Evolutionary conservation across 2,888 invertebrate species (phyloP), one percentile per base, ranked within the genome.

Genomic region (Hirtodrosophila duncani): DNA sequence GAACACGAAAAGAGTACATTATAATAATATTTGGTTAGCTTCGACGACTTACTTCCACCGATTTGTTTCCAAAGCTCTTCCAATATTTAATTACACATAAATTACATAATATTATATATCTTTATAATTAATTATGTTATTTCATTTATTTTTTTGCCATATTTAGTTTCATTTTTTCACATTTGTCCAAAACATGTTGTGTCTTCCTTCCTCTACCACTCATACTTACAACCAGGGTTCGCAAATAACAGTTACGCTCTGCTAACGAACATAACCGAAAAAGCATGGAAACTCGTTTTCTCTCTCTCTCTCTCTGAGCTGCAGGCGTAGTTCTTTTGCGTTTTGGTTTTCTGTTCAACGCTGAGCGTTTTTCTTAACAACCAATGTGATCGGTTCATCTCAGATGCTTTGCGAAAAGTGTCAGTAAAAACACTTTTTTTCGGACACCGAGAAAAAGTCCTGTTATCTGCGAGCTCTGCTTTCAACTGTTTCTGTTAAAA

Each of bases 31-130:
- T 79, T 70, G 69, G 69, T 78, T 81, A 63, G 81, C 79, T 69
- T 58, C 60, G 59, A n/a, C n/a, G n/a, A 79, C 57, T 74, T 64
- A 74, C 67, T 79, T 81, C 75, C 75, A 77, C 75, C 75, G 75
- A 77, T 71, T 67, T 77, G 63, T 77, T 77, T 81, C 75, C 75
- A 77, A 77, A 77, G 75, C 68, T 77, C 75, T 77, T 77, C 81
- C 71, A 71, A 71, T 71, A 79, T 61, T 62, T 48, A 45, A 60
- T 69, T 75, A 77, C 31, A 52, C 37, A 24, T 31, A 30, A 18
- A 38, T 21, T 21, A 50, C 26, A 46, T 31, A 34, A 16, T 18
- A 26, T n/a, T 27, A 39, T 29, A 21, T 29, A 0, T 34, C 5
- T 21, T 27, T 33, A 18, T 42, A 37, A 48, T 60, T 58, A 57